Percentiles rank a stretch among this genome's conserved stretches.
These are phyloP conservation scores for Sylvilagus floridanus DNA, from an alignment of 2,797 vertebrate species.

Conservation along the genomic window DNA sequence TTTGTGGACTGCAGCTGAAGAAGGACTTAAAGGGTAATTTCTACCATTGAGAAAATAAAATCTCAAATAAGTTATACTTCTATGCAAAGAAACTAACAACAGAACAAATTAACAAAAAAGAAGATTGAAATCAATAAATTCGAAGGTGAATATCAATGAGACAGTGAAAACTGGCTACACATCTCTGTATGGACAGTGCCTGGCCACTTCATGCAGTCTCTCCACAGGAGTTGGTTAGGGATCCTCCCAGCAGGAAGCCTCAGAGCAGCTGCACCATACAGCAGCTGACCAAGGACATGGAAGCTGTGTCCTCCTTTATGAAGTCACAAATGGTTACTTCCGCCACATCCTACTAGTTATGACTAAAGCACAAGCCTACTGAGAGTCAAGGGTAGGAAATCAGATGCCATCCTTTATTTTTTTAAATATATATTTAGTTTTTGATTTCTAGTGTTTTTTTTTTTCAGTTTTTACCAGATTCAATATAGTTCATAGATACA, in stretches of 20 bases:
- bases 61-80: neutral
- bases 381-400: constrained; percentile 18
- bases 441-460: too few species aligned
- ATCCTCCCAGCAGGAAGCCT: neutral
- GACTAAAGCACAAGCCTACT: neutral
- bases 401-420: neutral
- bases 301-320: neutral
- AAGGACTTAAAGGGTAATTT: neutral
- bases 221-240: neutral
- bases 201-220: neutral
- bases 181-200: neutral
- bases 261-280: neutral
- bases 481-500: too few species aligned
- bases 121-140: neutral
- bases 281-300: neutral
- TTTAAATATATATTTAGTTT: too few species aligned
- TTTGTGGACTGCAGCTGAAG: neutral
- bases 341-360: neutral
- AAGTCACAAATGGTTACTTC: neutral
- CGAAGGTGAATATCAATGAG: neutral
- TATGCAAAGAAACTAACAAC: neutral
- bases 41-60: neutral
- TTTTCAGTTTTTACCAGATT: too few species aligned
- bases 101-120: neutral
- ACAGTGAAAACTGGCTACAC: neutral